A percentile compares a stretch with the other conserved stretches of the same genome.
Conservation (phyloP, 92 coral and sea anemone genomes). For the Porites evermanni region DNA sequence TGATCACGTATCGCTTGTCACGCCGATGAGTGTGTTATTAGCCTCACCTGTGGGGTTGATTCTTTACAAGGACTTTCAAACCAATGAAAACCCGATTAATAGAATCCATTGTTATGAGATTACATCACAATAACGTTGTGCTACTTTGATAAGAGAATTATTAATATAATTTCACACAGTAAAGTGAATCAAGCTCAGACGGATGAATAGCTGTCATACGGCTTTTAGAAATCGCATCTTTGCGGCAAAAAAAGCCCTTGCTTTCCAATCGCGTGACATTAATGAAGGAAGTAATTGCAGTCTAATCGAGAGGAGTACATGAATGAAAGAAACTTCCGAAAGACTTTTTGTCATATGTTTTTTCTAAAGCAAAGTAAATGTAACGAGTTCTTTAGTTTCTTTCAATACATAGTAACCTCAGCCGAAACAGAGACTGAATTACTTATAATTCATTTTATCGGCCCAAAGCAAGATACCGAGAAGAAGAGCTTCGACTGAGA, state of each 20-base stretch:
- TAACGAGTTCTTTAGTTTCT: too few species aligned
- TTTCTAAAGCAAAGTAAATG: too few species aligned
- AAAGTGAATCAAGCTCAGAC: conserved; percentile 16
- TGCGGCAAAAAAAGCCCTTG: conserved; percentile 2
- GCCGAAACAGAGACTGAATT: too few species aligned
- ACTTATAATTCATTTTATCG: too few species aligned
- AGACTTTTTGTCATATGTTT: background rate
- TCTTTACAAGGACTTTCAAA: conserved; percentile 13
- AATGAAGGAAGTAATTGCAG: conserved; percentile 25
- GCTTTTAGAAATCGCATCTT: conserved; percentile 4
- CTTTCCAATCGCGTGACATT: conserved; percentile 17
- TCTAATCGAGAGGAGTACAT: conserved; percentile 4
- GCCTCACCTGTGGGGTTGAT: background rate
- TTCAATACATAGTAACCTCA: too few species aligned
- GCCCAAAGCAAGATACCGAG: too few species aligned
- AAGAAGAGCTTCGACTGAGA: too few species aligned
- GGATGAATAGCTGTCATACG: background rate
- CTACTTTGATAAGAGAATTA: conserved; percentile 21
- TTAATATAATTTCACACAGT: background rate
- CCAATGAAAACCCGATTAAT: conserved; percentile 40
- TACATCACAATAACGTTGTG: conserved; percentile 22
- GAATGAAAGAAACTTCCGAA: background rate
- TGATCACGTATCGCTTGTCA: conserved; percentile 54
- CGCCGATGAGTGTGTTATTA: background rate
- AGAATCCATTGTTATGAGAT: conserved; percentile 27